phyloP scores from a whole-genome alignment of 2,888 invertebrate genomes.

The Atethmia centrago region DNA sequence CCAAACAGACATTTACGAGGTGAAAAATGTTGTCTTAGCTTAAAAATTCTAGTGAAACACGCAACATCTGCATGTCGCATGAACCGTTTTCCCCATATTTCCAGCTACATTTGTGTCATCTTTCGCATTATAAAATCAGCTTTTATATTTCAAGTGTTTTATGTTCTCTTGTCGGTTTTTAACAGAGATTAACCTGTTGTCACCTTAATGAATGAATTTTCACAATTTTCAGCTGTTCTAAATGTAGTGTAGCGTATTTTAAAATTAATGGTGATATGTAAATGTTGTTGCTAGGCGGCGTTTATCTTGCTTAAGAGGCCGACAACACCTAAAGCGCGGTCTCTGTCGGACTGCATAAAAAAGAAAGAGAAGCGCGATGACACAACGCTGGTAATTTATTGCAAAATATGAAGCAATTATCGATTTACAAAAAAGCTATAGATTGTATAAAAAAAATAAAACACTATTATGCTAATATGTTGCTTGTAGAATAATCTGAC shows the following conservation, averaged over 20 bases:
- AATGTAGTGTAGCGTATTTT: slow-evolving; percentile 38
- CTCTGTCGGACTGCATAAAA: too few species aligned
- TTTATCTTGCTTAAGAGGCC: slow-evolving; percentile 52
- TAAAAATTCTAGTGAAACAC: slow-evolving; percentile 12
- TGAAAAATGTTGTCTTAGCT: slow-evolving; percentile 29
- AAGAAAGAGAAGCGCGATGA: too few species aligned
- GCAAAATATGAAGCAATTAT: too few species aligned
- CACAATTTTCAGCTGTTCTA: slow-evolving; percentile 38
- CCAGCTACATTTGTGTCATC: slow-evolving; percentile 39
- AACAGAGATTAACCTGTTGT: slow-evolving; percentile 52
- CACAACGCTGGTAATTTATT: too few species aligned
- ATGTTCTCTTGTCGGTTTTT: slow-evolving; percentile 24
- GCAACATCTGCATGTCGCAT: slow-evolving; percentile 22
- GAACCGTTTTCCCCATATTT: slow-evolving; percentile 27
- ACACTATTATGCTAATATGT: too few species aligned
- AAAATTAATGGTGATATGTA: slow-evolving; percentile 51
- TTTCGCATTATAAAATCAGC: slow-evolving; percentile 29
- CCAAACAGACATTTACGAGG: slow-evolving; percentile 38
- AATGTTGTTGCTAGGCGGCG: slow-evolving; percentile 61
- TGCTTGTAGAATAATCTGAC: too few species aligned
- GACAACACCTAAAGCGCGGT: too few species aligned
- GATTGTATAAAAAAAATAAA: too few species aligned
- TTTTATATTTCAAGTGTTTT: slow-evolving; percentile 38
- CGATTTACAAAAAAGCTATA: too few species aligned
- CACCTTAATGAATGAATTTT: slow-evolving; percentile 53